A percentile compares a stretch with the other conserved stretches of the same genome.
These are phyloP conservation scores for Amblyteles armatorius DNA, from an alignment of 2,888 invertebrate genomes.

Conservation along the genomic window DNA sequence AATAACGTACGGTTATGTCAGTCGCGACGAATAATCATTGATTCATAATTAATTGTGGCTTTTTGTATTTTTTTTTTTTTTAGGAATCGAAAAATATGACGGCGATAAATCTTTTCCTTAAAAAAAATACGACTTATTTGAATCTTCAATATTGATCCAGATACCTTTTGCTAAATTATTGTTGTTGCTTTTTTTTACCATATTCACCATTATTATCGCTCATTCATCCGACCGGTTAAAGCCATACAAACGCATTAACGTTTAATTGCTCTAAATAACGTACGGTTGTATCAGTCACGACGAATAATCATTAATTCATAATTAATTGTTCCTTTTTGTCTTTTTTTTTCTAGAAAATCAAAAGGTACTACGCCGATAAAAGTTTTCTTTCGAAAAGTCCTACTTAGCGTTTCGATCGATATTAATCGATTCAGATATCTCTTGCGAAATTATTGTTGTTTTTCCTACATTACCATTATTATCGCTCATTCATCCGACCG, in stretches of 20 bases:
- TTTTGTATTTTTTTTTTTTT: background rate
- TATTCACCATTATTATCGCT: constrained; percentile 9
- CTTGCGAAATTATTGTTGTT: no score
- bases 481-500: constrained; percentile 1
- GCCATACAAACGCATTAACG: background rate
- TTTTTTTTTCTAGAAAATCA: background rate
- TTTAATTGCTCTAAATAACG: background rate
- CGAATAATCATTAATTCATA: background rate
- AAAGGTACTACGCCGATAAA: background rate
- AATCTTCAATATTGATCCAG: constrained; percentile 2
- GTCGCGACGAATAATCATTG: background rate
- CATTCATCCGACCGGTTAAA: constrained; percentile 3
- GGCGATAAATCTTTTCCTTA: background rate
- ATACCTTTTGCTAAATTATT: background rate
- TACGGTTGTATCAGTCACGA: background rate
- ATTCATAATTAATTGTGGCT: background rate
- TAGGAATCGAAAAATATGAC: background rate
- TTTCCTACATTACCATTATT: constrained; percentile 22
- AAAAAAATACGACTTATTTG: background rate
- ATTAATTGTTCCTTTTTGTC: no score
- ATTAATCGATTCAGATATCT: no score
- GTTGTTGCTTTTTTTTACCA: no score
- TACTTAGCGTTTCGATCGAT: no score
- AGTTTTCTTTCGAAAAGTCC: no score
- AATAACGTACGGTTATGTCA: background rate